Percentiles rank a stretch among this genome's conserved stretches.
Conservation (phyloP, 2,113 vertebrate species). For the Corythaixoides concolor region DNA sequence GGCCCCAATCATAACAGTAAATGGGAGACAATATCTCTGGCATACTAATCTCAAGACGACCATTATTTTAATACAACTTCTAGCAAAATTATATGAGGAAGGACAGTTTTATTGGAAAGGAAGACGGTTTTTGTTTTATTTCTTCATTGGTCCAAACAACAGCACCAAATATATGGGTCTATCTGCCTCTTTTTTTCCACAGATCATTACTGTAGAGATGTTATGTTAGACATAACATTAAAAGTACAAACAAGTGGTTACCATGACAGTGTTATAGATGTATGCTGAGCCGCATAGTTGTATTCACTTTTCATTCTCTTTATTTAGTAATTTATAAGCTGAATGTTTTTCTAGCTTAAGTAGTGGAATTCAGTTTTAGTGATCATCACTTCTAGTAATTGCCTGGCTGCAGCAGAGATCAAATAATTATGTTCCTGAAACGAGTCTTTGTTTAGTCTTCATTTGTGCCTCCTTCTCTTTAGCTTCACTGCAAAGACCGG, state of each 20-base stretch:
- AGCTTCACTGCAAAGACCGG: background rate
- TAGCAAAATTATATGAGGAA: background rate
- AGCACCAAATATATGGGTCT: background rate
- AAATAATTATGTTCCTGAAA: conserved; percentile 18
- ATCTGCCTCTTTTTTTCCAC: background rate
- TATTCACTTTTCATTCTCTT: background rate
- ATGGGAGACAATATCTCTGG: background rate
- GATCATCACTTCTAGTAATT: conserved; percentile 9
- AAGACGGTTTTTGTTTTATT: background rate
- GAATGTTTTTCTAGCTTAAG: conserved; percentile 11
- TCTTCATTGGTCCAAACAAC: background rate
- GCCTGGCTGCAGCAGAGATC: background rate
- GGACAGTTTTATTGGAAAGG: background rate
- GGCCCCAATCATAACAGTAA: background rate
- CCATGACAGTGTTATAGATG: background rate
- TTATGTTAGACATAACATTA: background rate
- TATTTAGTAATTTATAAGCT: background rate
- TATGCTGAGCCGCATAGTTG: background rate
- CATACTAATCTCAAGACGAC: background rate
- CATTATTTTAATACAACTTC: background rate
- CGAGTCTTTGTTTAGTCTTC: background rate
- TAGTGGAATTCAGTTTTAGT: background rate
- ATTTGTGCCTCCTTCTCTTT: background rate
- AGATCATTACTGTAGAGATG: background rate
- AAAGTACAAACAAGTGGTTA: conserved; percentile 18